Evolutionary conservation across 2,888 invertebrate species (phyloP), one percentile per base, ranked within the genome.

Genomic region (Calameuta pallipes): DNA sequence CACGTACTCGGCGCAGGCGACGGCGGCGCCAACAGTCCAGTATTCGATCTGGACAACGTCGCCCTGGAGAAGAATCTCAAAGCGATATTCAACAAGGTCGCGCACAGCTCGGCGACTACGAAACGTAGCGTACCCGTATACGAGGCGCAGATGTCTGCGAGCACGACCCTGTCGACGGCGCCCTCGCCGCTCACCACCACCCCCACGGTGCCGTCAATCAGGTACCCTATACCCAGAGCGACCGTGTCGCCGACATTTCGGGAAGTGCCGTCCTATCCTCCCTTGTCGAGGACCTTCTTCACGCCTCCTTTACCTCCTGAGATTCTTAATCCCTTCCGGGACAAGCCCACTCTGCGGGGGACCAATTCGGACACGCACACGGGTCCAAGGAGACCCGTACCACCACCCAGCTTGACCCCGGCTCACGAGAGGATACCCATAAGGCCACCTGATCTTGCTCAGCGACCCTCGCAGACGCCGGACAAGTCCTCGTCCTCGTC

Each of bases 301-400:
- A 97, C 97, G 0, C 97, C 97, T 1, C 97, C 97, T 0, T 91
- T 97, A 83, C 97, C 97, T 23, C 96, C 96, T 12, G 96, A 96
- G 91, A 96, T 96, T 89, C 94, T 95, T 81, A 96, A 96, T 92
- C 97, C 97, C 0, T 97, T 97, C 89, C 96, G 96, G n/a, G 96
- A 97, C 90, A 97, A 96, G 91, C 97, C 97, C 76, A 97, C 97
- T 74, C 92, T 97, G 80, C 94, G 97, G 87, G 96, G 96, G 85
- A 93, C 94, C n/a, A 94, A 94, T 85, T 93, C 93, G 68, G 94
- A 94, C 73, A 92, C 92, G 3, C 90, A 91, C 78, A 80, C 88
- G 12, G 83, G 81, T 23, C 85, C 36, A 1, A 92, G 96, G 82
- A 93, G 97, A 83, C 96, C 96, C 0, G 95, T 96, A 83, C 96